Evolutionary conservation across 1,140 invertebrate genomes (phyloP).

Genomic region (Pachyrhynchus sulphureomaculatus): DNA sequence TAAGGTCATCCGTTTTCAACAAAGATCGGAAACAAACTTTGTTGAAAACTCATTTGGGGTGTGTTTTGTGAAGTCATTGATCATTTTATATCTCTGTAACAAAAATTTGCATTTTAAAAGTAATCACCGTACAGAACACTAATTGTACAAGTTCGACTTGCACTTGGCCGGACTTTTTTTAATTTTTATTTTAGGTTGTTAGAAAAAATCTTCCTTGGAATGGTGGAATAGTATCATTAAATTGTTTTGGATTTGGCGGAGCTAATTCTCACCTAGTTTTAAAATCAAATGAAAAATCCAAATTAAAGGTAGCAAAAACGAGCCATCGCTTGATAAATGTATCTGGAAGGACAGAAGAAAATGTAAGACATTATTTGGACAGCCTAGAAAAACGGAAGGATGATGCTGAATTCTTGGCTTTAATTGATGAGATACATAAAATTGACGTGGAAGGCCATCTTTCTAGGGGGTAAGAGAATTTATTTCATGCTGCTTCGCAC

Average conservation of each 20-base stretch:
- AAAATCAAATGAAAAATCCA: constrained; percentile 53
- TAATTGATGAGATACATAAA: constrained; percentile 54
- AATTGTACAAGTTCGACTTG: too few species aligned
- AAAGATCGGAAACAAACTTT: too few species aligned
- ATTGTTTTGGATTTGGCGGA: constrained; percentile 65
- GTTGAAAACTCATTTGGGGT: too few species aligned
- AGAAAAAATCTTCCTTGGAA: constrained; percentile 61
- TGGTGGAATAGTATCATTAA: constrained; percentile 53
- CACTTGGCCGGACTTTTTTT: constrained; percentile 41
- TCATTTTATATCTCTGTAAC: too few species aligned
- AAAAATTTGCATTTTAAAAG: too few species aligned
- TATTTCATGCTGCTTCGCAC: too few species aligned
- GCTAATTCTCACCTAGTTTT: constrained; percentile 69
- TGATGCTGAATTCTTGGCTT: constrained; percentile 54
- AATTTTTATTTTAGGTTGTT: constrained; percentile 56
- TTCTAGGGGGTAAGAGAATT: constrained; percentile 7
- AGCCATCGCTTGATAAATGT: constrained; percentile 59
- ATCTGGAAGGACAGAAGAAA: constrained; percentile 66
- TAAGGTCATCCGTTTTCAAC: too few species aligned
- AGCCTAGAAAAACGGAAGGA: constrained; percentile 62
- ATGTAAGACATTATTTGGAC: constrained; percentile 67
- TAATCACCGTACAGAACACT: too few species aligned
- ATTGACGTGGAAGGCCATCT: constrained; percentile 16
- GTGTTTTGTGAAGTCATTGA: too few species aligned
- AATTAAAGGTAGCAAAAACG: constrained; percentile 53